Base-by-base conservation (phyloP, 2,113 vertebrate genomes). In the Thamnaconus septentrionalis region DNA sequence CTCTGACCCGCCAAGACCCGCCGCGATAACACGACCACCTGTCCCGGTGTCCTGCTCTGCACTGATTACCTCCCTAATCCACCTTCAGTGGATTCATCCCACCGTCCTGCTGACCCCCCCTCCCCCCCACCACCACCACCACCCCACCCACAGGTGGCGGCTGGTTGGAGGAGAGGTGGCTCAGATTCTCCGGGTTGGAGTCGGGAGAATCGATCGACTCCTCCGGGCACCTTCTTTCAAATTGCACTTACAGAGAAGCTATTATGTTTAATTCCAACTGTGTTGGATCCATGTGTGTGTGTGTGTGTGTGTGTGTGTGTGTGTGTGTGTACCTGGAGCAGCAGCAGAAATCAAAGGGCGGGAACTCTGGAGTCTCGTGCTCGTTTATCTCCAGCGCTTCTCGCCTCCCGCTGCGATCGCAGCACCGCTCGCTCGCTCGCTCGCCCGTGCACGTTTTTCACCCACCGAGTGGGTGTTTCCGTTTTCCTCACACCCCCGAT, bases 41-140 rank as follows among this genome's bases (percentile, higher is more conserved):
- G 18, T 31, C 18, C 18, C 18, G 18, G n/a, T 61, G 75, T 79
- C 73, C 76, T 59, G 61, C 54, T 81, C 84, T 75, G 66, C 8
- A n/a, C 55, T 54, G 84, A 90, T 88, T 90, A 89, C 61, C 66
- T 43, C 82, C 73, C 48, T 90, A 90, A 90, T 90, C 86, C 88
- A 85, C 88, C 81, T 85, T 84, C 79, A 88, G 82, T 84, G 79
- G 81, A 81, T 84, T 85, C 76, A 18, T 55, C 75, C 57, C 18
- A 31, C 18, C 18, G 18, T 31, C 18, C 18, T 31, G 18, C 18
- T 59, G 53, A 61, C 60, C 69, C 75, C 69, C 56, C 73, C 79
- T 58, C 82, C 72, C n/a, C n/a, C n/a, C n/a, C n/a, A n/a, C n/a
- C n/a, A n/a, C n/a, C 53, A 63, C 55, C 87, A 88, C 90, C 81